phyloP scores from a whole-genome alignment of 2,113 vertebrate genomes.

The Uropsilus gracilis region DNA sequence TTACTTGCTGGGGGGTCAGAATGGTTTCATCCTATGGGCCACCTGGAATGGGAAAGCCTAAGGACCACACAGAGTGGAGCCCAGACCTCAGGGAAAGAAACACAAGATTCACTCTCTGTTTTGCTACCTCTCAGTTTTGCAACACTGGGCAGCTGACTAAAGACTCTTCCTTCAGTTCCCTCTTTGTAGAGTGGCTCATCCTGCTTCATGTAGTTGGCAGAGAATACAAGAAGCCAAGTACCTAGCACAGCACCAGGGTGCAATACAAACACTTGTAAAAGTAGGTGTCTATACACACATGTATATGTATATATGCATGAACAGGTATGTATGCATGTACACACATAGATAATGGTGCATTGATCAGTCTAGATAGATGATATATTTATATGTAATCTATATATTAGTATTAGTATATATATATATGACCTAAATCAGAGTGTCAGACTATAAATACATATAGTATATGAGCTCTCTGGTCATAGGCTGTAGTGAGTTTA shows the following conservation, averaged over 20 bases:
- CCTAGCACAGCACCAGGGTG: background rate
- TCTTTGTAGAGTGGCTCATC: background rate
- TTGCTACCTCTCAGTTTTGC: accelerated
- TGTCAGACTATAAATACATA: no score
- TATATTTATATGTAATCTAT: background rate
- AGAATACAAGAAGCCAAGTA: background rate
- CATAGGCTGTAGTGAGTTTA: background rate
- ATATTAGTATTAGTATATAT: background rate
- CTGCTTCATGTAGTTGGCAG: background rate
- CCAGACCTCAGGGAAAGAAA: background rate
- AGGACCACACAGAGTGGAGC: background rate
- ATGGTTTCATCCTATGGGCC: background rate
- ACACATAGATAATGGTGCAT: no score
- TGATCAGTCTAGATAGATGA: background rate
- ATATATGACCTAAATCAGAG: background rate
- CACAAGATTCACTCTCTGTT: background rate
- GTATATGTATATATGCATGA: no score
- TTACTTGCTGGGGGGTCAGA: background rate
- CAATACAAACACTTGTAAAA: background rate
- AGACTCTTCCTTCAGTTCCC: background rate
- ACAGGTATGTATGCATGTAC: no score
- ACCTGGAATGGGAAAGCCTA: background rate
- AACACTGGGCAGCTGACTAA: background rate
- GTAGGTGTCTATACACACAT: accelerated
- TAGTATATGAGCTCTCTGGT: no score